phyloP scores from a whole-genome alignment of 1,140 invertebrate genomes.

The Mesaphorura yosii region DNA sequence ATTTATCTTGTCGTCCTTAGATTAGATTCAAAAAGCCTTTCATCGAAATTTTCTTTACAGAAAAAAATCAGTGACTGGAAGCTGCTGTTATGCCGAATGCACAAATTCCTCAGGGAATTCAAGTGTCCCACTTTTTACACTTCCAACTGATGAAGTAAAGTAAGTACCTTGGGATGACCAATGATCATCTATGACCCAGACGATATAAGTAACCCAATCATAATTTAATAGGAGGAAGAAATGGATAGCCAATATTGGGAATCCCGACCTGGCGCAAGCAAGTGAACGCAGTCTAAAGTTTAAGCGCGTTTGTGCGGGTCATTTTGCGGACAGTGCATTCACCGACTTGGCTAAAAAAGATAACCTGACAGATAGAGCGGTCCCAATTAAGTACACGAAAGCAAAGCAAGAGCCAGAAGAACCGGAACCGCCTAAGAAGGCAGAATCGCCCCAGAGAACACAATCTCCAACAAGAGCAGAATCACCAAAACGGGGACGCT shows the following conservation, averaged over 20 bases:
- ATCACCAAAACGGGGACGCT: too few species aligned
- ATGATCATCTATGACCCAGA: too few species aligned
- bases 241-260: slow-evolving; percentile 11
- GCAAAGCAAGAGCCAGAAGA: not conserved
- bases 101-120: not conserved
- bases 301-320: slow-evolving; percentile 11
- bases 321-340: slow-evolving; percentile 2
- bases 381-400: not conserved
- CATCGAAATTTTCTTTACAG: too few species aligned
- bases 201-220: too few species aligned
- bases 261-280: not conserved
- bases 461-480: not conserved
- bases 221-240: slow-evolving; percentile 7
- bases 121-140: not conserved
- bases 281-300: slow-evolving; percentile 1
- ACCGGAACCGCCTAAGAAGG: not conserved
- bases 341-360: not conserved
- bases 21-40: too few species aligned
- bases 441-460: not conserved
- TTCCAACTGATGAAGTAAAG: not conserved
- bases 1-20: too few species aligned
- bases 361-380: slow-evolving; percentile 6
- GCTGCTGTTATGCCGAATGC: not conserved
- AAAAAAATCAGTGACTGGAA: too few species aligned
- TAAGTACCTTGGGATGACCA: not conserved